Conservation (phyloP, 2,113 vertebrate genomes). For the Gyps fulvus region DNA sequence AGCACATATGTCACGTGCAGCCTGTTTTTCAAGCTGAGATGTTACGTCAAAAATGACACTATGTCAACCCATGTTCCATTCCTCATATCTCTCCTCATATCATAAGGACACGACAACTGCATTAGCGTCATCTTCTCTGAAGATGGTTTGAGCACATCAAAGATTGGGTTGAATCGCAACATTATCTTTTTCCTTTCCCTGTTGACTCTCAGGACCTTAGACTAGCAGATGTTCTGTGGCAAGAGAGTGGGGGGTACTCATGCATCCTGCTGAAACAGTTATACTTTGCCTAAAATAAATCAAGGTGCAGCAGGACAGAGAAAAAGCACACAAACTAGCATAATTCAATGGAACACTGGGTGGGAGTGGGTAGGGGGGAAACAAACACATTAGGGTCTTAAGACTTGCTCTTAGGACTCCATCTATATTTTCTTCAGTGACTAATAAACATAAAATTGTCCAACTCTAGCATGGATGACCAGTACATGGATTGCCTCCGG, state of each 20-base stretch:
- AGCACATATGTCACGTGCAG: neutral
- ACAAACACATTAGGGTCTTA: neutral
- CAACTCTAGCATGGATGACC: neutral
- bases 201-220: neutral
- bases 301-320: neutral
- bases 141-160: neutral
- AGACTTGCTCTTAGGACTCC: neutral
- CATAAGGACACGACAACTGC: neutral
- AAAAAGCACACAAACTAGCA: neutral
- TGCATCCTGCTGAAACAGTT: neutral
- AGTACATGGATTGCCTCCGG: neutral
- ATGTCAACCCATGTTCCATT: neutral
- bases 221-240: neutral
- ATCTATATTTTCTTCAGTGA: neutral
- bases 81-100: neutral
- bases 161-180: neutral
- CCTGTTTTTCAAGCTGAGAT: neutral
- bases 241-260: neutral
- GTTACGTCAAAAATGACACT: neutral
- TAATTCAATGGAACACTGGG: accelerated
- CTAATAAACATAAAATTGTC: neutral
- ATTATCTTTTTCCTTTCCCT: neutral
- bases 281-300: neutral
- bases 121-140: neutral
- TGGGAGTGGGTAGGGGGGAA: neutral